A percentile compares a stretch with the other conserved stretches of the same genome.
phyloP scores from a whole-genome alignment of 2,113 vertebrate species.

The Elaphurus davidianus region DNA sequence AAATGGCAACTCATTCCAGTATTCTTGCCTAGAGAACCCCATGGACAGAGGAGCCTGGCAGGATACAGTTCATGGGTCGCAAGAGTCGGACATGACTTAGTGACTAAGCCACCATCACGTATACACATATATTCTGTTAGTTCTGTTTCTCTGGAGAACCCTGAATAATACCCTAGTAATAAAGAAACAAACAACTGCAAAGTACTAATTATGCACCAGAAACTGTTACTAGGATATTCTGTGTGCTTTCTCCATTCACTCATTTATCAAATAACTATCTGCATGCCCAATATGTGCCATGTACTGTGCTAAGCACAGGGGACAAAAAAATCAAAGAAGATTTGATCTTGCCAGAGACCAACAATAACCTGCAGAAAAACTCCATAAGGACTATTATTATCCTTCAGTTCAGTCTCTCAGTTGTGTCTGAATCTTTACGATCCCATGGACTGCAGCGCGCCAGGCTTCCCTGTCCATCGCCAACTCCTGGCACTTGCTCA shows the following conservation, averaged over 20 bases:
- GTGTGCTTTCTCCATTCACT: background rate
- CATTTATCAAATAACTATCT: background rate
- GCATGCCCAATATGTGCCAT: background rate
- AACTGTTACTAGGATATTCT: background rate
- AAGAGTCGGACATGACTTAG: background rate
- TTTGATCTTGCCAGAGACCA: background rate
- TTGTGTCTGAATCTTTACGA: background rate
- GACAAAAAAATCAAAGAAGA: background rate
- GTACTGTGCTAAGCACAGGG: background rate
- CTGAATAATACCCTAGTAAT: background rate
- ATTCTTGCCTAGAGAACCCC: background rate
- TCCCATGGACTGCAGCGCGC: fast-evolving
- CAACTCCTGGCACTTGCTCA: background rate
- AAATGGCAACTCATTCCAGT: background rate
- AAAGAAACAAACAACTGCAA: background rate
- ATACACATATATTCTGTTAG: background rate
- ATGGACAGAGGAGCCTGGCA: background rate
- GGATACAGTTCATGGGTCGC: background rate
- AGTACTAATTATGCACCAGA: background rate
- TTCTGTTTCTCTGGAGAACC: background rate
- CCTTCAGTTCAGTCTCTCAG: background rate
- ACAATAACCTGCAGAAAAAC: background rate
- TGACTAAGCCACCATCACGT: background rate
- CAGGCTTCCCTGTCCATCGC: background rate
- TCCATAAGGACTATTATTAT: background rate